Percentiles rank a stretch among this genome's conserved stretches.
Conservation (phyloP, 2,888 invertebrate genomes). For the Hirtodrosophila alboralis region DNA sequence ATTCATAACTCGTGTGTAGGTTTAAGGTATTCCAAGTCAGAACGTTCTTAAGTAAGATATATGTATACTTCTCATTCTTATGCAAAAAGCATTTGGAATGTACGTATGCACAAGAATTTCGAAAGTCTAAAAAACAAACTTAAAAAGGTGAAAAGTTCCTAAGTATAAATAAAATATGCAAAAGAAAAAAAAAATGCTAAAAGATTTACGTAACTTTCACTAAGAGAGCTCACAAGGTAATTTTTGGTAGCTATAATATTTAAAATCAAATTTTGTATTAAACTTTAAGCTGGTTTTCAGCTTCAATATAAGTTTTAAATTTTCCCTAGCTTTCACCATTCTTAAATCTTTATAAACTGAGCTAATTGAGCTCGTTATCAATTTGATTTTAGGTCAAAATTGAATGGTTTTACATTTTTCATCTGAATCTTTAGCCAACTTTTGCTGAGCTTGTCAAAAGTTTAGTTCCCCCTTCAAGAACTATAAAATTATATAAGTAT, state of each 20-base stretch:
- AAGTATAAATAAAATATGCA: slow-evolving; percentile 8
- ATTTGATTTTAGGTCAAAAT: background rate
- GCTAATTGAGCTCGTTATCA: too few relatives aligned
- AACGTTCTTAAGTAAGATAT: slow-evolving; percentile 8
- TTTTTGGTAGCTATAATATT: too few relatives aligned
- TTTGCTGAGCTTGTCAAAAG: slow-evolving; percentile 23
- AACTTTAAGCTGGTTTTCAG: too few relatives aligned
- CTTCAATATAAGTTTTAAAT: too few relatives aligned
- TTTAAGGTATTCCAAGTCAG: slow-evolving; percentile 10
- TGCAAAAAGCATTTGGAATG: slow-evolving; percentile 10
- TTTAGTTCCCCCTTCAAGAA: background rate
- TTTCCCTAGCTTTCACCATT: too few relatives aligned
- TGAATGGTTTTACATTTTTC: background rate
- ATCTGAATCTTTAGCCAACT: too few relatives aligned
- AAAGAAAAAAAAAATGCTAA: slow-evolving; percentile 1
- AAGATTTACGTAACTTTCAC: slow-evolving; percentile 29
- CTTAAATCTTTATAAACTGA: too few relatives aligned
- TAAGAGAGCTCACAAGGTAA: too few relatives aligned
- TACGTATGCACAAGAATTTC: slow-evolving; percentile 42
- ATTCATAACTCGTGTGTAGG: slow-evolving; percentile 36
- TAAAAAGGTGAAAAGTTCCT: background rate
- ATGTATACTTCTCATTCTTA: background rate
- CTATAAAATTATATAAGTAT: slow-evolving; percentile 7
- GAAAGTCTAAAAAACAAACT: slow-evolving; percentile 3
- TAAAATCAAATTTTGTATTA: too few relatives aligned